phyloP scores from a whole-genome alignment of 1,140 invertebrate genomes.

The Littorina saxatilis region DNA sequence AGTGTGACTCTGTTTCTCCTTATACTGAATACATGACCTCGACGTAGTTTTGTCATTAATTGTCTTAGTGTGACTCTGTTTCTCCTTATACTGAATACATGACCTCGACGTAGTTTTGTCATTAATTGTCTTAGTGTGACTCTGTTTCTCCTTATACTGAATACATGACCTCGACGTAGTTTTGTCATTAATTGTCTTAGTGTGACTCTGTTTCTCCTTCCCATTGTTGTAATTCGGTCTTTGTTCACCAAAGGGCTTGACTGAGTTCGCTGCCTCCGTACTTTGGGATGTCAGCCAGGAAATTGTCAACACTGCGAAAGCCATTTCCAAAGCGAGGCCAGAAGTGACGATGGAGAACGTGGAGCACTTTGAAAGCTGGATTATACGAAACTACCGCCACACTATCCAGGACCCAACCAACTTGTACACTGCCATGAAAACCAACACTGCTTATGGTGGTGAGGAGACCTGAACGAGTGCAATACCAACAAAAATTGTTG shows the following conservation, averaged over 20 bases:
- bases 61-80: too few relatives aligned
- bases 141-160: too few relatives aligned
- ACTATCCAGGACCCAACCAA: slow-evolving; percentile 54
- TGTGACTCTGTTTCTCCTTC: neutral
- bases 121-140: too few relatives aligned
- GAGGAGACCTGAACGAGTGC: neutral
- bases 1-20: too few relatives aligned
- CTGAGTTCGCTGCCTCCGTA: slow-evolving; percentile 50
- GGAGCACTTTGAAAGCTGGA: slow-evolving; percentile 59
- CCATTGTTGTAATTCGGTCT: neutral
- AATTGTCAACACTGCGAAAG: slow-evolving; percentile 52
- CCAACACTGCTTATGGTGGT: slow-evolving; percentile 60
- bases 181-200: too few relatives aligned
- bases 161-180: too few relatives aligned
- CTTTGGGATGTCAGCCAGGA: slow-evolving; percentile 58
- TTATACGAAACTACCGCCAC: slow-evolving; percentile 51
- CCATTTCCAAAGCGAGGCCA: slow-evolving; percentile 46
- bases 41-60: too few relatives aligned
- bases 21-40: too few relatives aligned
- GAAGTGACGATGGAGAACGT: slow-evolving; percentile 55
- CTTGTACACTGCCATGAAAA: slow-evolving; percentile 55
- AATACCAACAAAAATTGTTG: too few relatives aligned
- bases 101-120: too few relatives aligned
- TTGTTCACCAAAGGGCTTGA: slow-evolving; percentile 38
- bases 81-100: too few relatives aligned